Conservation (phyloP, 1,140 invertebrate genomes). For the Hesperophylax magnus region DNA sequence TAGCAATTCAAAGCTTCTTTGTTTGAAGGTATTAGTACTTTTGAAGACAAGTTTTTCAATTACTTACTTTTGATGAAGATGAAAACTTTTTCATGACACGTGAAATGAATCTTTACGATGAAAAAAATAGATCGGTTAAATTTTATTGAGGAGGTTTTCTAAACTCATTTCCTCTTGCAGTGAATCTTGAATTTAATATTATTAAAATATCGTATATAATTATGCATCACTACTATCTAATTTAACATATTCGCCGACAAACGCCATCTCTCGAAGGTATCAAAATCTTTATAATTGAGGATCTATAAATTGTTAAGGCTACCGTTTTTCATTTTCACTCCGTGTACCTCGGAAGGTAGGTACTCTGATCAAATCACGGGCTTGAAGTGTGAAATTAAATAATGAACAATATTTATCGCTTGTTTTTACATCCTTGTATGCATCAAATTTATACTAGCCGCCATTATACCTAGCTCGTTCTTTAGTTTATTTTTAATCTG, state of each 20-base stretch:
- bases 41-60: too few relatives aligned
- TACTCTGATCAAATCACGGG: not conserved
- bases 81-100: too few relatives aligned
- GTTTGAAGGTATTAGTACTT: too few relatives aligned
- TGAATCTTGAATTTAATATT: too few relatives aligned
- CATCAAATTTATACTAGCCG: conserved; percentile 19
- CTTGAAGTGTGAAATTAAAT: conserved; percentile 5
- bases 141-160: too few relatives aligned
- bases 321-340: not conserved
- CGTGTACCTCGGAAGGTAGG: not conserved
- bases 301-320: not conserved
- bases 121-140: too few relatives aligned
- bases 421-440: conserved; percentile 22
- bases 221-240: not conserved
- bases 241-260: not conserved
- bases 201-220: too few relatives aligned
- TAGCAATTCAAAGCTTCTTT: too few relatives aligned
- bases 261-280: conserved; percentile 6
- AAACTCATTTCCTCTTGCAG: too few relatives aligned
- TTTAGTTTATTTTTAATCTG: conserved; percentile 32
- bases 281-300: not conserved
- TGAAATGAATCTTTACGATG: too few relatives aligned
- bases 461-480: conserved; percentile 14
- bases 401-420: conserved; percentile 18
- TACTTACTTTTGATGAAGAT: too few relatives aligned